These are phyloP conservation scores for Ceratina australensis DNA, from an alignment of 1,140 invertebrate genomes.

Conservation along the genomic window DNA sequence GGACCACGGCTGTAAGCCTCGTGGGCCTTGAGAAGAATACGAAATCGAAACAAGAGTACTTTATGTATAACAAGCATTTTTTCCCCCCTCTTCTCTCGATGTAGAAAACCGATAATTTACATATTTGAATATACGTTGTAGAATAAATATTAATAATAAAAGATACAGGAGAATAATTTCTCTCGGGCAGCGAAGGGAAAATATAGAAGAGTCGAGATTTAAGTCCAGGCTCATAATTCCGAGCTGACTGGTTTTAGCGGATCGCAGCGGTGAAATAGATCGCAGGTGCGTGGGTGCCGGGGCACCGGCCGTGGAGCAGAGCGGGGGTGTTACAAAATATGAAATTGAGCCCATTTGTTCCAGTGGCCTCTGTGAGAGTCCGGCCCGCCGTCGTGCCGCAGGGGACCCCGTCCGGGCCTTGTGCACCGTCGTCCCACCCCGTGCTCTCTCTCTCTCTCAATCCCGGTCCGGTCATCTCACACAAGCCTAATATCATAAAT, in stretches of 20 bases:
- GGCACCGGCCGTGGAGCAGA: conserved; percentile 31
- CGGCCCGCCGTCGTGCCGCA: conserved; percentile 67
- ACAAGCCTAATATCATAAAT: conserved; percentile 74
- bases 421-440: neutral
- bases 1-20: conserved; percentile 14
- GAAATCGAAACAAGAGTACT: conserved; percentile 47
- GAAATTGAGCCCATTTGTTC: conserved; percentile 77
- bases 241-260: conserved; percentile 45
- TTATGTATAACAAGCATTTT: conserved; percentile 19
- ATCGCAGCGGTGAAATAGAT: conserved; percentile 71
- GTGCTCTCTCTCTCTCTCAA: conserved; percentile 19
- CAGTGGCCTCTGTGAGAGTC: conserved; percentile 66
- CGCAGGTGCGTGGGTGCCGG: conserved; percentile 71
- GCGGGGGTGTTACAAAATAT: conserved; percentile 71
- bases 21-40: conserved; percentile 21
- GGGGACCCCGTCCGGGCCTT: conserved; percentile 64
- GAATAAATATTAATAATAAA: too few species aligned
- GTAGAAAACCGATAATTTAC: too few species aligned
- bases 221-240: neutral
- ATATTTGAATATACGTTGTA: too few species aligned
- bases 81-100: too few species aligned
- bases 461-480: conserved; percentile 1
- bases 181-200: too few species aligned
- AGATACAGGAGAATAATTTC: neutral
- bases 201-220: conserved; percentile 6